A percentile compares a stretch with the other conserved stretches of the same genome.
These are phyloP conservation scores for Numida meleagris DNA, from an alignment of 2,113 vertebrate genomes.

Conservation along the genomic window DNA sequence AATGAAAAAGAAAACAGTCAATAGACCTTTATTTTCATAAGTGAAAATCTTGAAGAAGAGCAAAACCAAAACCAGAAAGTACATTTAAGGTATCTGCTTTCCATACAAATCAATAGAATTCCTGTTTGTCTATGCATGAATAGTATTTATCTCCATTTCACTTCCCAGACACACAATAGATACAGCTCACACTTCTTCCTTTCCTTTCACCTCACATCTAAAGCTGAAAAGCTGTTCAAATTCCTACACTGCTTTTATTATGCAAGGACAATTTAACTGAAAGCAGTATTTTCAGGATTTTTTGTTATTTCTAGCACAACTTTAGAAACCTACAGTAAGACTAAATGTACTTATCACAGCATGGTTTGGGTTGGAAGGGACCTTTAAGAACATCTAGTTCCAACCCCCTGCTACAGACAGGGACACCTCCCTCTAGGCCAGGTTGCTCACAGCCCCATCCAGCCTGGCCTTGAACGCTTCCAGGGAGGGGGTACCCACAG, in stretches of 20 bases:
- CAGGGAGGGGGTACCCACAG: too few relatives aligned
- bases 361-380: too few relatives aligned
- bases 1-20: background rate
- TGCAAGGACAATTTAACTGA: background rate
- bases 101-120: background rate
- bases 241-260: background rate
- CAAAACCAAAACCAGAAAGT: background rate
- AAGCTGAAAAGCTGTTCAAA: background rate
- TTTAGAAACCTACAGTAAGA: background rate
- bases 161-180: background rate
- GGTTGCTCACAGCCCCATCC: too few relatives aligned
- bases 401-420: too few relatives aligned
- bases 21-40: background rate
- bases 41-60: background rate
- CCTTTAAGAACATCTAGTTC: too few relatives aligned
- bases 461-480: too few relatives aligned
- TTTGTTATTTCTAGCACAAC: background rate
- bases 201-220: background rate
- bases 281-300: background rate
- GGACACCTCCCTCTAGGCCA: too few relatives aligned
- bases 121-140: background rate
- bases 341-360: background rate
- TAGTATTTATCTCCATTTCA: background rate
- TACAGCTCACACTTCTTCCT: background rate
- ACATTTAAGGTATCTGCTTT: background rate